Conservation (phyloP, 2,797 vertebrate species). For the Phrynocephalus vlangalii region DNA sequence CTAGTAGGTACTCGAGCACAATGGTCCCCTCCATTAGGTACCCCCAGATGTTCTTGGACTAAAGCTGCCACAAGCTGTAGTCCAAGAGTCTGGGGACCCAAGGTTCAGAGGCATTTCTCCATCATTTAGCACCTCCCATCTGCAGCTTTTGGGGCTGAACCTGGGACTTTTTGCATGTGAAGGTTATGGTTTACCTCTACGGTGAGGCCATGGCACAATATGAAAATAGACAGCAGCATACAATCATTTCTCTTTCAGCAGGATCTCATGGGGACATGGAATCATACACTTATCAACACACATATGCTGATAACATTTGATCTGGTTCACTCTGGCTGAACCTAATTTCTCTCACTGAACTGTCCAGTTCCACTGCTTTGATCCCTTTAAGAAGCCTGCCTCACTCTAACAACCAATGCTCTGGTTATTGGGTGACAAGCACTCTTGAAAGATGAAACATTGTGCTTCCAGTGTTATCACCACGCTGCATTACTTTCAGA, state of each 20-base stretch:
- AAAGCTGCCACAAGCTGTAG: neutral
- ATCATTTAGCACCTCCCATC: neutral
- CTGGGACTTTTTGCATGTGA: neutral
- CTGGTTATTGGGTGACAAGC: neutral
- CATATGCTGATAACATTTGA: neutral
- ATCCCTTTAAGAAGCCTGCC: neutral
- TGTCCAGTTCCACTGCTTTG: neutral
- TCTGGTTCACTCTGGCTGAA: neutral
- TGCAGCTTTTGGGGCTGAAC: neutral
- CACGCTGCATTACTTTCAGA: neutral
- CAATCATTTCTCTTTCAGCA: neutral
- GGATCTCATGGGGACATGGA: neutral
- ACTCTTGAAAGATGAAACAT: neutral
- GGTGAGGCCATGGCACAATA: too few species aligned
- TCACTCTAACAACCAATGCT: neutral
- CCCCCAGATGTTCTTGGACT: neutral
- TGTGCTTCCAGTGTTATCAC: neutral
- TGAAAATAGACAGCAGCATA: neutral
- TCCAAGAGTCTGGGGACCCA: neutral
- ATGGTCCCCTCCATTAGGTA: too few species aligned
- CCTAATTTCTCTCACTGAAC: neutral
- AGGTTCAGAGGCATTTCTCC: too few species aligned
- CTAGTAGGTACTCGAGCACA: too few species aligned
- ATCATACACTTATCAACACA: too few species aligned
- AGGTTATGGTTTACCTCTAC: neutral